Evolutionary conservation across 2,113 vertebrate genomes (phyloP).

Genomic region (Saccopteryx leptura): DNA sequence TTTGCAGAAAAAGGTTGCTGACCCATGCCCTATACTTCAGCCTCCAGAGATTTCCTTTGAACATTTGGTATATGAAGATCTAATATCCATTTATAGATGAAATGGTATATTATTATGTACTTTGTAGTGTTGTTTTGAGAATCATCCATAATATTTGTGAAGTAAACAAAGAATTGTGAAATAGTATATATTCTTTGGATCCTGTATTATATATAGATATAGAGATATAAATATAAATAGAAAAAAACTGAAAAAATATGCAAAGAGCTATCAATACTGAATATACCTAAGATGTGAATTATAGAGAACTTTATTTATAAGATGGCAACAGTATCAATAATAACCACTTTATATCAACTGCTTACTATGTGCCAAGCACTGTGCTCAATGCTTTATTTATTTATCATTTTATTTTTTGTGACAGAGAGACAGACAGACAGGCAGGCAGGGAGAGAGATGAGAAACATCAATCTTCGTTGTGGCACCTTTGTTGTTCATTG

Average conservation of each 20-base stretch:
- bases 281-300: background rate
- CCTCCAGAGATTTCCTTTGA: background rate
- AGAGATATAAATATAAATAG: background rate
- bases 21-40: background rate
- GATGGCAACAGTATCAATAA: background rate
- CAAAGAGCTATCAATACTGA: background rate
- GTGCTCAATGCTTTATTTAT: background rate
- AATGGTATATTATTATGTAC: background rate
- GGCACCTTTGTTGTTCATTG: too few relatives aligned
- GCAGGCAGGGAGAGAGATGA: too few relatives aligned
- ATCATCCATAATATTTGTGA: background rate
- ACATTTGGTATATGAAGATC: background rate
- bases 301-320: background rate
- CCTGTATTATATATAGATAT: background rate
- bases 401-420: background rate
- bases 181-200: background rate
- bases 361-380: background rate
- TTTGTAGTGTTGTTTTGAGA: background rate
- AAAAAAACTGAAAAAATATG: constrained; percentile 12
- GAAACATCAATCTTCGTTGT: too few relatives aligned
- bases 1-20: background rate
- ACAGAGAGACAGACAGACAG: too few relatives aligned
- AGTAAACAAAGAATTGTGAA: background rate
- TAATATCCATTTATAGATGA: background rate
- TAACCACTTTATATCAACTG: background rate